A percentile compares a stretch with the other conserved stretches of the same genome.
Evolutionary conservation across 1,140 invertebrate species (phyloP).

Genomic region (Thalassaphorura encarpata): DNA sequence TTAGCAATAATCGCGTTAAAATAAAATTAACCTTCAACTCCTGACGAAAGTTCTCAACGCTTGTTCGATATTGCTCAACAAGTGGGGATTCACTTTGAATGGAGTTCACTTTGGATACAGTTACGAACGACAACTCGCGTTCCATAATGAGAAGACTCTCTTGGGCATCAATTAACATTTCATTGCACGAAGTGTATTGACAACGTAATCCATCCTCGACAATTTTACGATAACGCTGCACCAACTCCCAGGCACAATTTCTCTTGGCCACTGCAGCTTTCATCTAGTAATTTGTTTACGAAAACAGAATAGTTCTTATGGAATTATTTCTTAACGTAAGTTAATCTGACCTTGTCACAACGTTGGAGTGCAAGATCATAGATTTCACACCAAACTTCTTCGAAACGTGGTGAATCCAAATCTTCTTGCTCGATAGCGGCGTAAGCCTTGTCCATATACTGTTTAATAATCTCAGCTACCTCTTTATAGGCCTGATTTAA

Average conservation of each 20-base stretch:
- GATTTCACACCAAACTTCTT: too few species aligned
- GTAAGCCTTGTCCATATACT: too few species aligned
- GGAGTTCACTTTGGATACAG: constrained; percentile 26
- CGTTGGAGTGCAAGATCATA: constrained; percentile 17
- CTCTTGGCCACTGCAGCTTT: constrained; percentile 24
- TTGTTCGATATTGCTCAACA: constrained; percentile 27
- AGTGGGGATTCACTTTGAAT: constrained; percentile 26
- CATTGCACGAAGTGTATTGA: constrained; percentile 30
- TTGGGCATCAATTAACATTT: constrained; percentile 24
- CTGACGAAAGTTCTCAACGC: constrained; percentile 28
- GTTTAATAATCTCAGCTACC: too few species aligned
- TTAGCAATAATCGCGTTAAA: too few species aligned
- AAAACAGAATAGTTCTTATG: too few species aligned
- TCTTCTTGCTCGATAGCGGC: too few species aligned
- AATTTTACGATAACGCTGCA: constrained; percentile 25
- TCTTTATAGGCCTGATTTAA: too few species aligned
- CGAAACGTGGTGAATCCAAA: too few species aligned
- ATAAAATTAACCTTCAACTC: constrained; percentile 26
- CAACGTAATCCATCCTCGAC: constrained; percentile 28
- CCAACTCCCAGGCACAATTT: constrained; percentile 27
- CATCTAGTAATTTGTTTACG: constrained; percentile 8
- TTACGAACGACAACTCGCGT: constrained; percentile 23
- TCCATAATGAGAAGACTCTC: constrained; percentile 26
- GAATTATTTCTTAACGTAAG: too few species aligned
- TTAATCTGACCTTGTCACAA: constrained; percentile 22